Evolutionary conservation across 2,888 invertebrate species (phyloP).

Genomic region (Drosophila birchii): DNA sequence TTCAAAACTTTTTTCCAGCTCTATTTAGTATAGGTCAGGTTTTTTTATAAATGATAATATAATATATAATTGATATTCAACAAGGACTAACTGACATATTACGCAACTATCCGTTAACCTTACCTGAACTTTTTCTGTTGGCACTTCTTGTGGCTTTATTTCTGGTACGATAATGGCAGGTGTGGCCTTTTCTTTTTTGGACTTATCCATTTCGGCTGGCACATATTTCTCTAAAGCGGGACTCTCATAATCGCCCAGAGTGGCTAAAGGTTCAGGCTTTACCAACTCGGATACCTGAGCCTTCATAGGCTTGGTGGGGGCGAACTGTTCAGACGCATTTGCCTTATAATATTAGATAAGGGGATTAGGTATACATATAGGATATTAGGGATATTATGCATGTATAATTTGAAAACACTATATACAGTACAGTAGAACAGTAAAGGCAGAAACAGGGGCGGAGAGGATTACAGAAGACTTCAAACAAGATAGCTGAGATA

Average conservation of each 20-base stretch:
- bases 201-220: conserved; percentile 85
- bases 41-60: no score
- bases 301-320: conserved; percentile 81
- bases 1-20: no score
- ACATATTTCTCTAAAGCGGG: conserved; percentile 89
- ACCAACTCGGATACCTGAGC: conserved; percentile 74
- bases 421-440: neutral
- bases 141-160: conserved; percentile 52
- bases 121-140: conserved; percentile 67
- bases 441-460: conserved; percentile 2
- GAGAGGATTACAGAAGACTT: neutral
- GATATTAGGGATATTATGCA: neutral
- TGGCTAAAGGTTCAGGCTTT: conserved; percentile 86
- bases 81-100: neutral
- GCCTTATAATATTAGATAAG: conserved; percentile 48
- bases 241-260: conserved; percentile 89
- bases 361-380: conserved; percentile 1
- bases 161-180: conserved; percentile 57
- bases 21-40: no score
- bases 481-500: neutral
- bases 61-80: neutral
- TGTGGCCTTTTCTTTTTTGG: conserved; percentile 69
- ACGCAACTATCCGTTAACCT: conserved; percentile 17
- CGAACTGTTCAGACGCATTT: conserved; percentile 69
- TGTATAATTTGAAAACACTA: neutral